Conservation (phyloP, 2,888 invertebrate species). For the Thymelicus sylvestris region DNA sequence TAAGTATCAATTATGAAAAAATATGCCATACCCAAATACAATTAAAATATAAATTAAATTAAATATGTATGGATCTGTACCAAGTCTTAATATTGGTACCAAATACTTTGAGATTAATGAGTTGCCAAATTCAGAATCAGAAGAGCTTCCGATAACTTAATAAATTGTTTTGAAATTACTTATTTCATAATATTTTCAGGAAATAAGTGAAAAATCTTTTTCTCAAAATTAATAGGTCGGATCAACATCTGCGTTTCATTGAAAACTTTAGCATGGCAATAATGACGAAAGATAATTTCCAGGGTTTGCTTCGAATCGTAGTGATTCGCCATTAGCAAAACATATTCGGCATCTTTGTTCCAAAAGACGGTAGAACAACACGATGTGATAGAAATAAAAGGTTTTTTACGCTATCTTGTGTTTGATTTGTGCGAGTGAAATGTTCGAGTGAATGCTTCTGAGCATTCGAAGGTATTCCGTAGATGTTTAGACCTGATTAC, state of each 20-base stretch:
- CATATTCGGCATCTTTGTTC: constrained; percentile 77
- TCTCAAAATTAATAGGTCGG: too few species aligned
- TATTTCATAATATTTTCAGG: too few species aligned
- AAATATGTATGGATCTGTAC: too few species aligned
- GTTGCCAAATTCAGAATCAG: too few species aligned
- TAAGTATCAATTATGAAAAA: too few species aligned
- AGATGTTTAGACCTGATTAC: constrained; percentile 21
- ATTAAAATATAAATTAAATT: too few species aligned
- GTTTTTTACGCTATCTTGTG: constrained; percentile 79
- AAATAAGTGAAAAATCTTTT: too few species aligned
- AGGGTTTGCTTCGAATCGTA: constrained; percentile 71
- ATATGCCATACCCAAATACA: too few species aligned
- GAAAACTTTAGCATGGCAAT: constrained; percentile 17
- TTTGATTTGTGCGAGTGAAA: constrained; percentile 43
- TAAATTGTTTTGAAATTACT: too few species aligned
- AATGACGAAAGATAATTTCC: constrained; percentile 24
- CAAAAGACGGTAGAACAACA: constrained; percentile 79
- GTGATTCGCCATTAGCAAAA: constrained; percentile 69
- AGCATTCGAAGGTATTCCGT: constrained; percentile 19
- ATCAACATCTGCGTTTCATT: constrained; percentile 15
- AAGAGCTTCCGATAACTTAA: too few species aligned
- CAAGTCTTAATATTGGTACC: too few species aligned
- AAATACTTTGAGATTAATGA: too few species aligned
- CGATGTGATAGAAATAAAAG: constrained; percentile 83
- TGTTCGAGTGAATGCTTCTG: background rate